These are phyloP conservation scores for Scyliorhinus canicula DNA, from an alignment of 2,797 vertebrate genomes.

Conservation along the genomic window DNA sequence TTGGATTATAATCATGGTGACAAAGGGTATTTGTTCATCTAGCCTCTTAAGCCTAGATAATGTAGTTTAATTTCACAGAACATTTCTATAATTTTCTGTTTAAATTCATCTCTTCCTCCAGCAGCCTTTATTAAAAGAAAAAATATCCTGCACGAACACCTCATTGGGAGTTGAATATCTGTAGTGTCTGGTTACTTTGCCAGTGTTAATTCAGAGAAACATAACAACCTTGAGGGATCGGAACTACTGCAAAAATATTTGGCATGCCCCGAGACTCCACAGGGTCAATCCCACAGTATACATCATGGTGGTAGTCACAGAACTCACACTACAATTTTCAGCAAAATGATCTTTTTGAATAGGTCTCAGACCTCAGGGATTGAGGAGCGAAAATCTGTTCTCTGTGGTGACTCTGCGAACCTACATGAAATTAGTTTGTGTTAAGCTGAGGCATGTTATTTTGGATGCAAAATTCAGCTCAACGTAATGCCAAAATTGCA, in stretches of 20 bases:
- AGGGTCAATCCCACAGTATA: background rate
- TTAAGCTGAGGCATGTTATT: background rate
- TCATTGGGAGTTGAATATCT: slow-evolving; percentile 30
- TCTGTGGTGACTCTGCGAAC: background rate
- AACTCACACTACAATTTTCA: background rate
- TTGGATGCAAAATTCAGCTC: background rate
- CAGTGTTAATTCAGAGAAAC: background rate
- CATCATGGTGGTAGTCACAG: background rate
- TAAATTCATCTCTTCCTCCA: slow-evolving; percentile 14
- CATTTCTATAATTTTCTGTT: slow-evolving; percentile 30
- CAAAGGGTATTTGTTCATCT: slow-evolving; percentile 28
- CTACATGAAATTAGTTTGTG: background rate
- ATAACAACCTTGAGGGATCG: background rate
- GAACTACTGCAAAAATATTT: background rate
- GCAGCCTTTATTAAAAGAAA: slow-evolving; percentile 31
- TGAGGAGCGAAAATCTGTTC: background rate
- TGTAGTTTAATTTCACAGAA: slow-evolving; percentile 25
- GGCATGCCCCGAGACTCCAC: background rate
- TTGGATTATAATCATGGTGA: slow-evolving; percentile 26
- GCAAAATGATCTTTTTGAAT: background rate
- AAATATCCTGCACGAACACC: slow-evolving; percentile 17
- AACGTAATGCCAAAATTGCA: background rate
- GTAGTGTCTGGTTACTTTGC: slow-evolving; percentile 30
- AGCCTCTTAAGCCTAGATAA: slow-evolving; percentile 4
- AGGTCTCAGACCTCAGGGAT: background rate